Base-by-base conservation (phyloP, 2,888 invertebrate species). In the Trichopoda pennipes region DNA sequence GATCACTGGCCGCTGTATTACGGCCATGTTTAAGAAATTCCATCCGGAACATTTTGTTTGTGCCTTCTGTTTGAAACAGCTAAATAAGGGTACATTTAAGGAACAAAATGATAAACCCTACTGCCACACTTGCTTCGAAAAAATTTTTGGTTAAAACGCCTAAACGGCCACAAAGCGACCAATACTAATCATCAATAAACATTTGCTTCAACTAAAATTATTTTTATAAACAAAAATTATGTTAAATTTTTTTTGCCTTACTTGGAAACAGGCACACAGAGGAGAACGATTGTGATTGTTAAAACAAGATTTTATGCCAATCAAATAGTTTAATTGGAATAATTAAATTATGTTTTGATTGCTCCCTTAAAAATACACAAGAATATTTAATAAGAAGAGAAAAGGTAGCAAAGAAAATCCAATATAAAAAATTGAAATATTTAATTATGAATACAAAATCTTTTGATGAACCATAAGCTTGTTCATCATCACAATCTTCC, bases 11-110 rank as follows among this genome's bases (percentile, higher is more conserved):
- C 95, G 99, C 47, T 99, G 99, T 92, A 99, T 99, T 90, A 99
- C 99, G 0, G 99, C 99, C 85, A 99, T 99, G 98, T 98, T 97
- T 92, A 93, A 96, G 86, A 99, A 99, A 92, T 99, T 98, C 93
- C 99, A 99, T 92, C 99, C 99, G 0, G 99, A 99, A 91, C 99
- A 99, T 92, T 99, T 99, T 90, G 98, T 98, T 9, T 99, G 99
- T 92, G 98, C 99, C n/a, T 99, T 99, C 93, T 99, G 99, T 90
- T 93, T 98, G 84, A 96, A 98, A 89, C 99, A 99, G 90, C 93
- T 99, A 86, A 99, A 99, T 92, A 99, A 99, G 91, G 99, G 99
- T 87, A 99, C 99, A 0, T 99, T 99, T 92, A 99, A 99, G 91
- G 99, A 99, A 91, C 98, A 99, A 90, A 98, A 98, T 90, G 98